Percentiles rank a stretch among this genome's conserved stretches.
phyloP scores from a whole-genome alignment of 2,113 vertebrate species.

The Delphinapterus leucas region DNA sequence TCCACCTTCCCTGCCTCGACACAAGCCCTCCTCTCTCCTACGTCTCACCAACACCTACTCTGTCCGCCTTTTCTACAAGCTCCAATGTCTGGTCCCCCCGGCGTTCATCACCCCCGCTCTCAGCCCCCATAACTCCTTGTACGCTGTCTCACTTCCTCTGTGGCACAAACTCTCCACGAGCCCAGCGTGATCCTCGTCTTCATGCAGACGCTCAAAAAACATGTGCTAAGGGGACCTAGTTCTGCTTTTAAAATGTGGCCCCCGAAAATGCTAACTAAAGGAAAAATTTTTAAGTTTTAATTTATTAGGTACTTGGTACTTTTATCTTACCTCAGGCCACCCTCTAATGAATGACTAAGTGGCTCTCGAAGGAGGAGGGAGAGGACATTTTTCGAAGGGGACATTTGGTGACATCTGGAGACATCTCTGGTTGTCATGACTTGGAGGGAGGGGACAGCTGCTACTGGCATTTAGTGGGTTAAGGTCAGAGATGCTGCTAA shows the following conservation, averaged over 20 bases:
- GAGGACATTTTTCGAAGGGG: background rate
- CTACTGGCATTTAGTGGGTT: background rate
- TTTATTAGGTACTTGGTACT: background rate
- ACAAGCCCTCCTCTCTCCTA: background rate
- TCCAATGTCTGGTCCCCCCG: background rate
- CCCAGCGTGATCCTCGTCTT: fast-evolving
- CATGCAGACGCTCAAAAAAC: background rate
- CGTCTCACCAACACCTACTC: background rate
- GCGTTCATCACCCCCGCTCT: background rate
- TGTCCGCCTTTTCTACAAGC: background rate
- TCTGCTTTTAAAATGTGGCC: background rate
- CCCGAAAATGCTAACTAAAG: background rate
- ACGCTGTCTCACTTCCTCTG: background rate
- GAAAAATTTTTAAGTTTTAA: background rate
- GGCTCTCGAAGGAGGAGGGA: background rate
- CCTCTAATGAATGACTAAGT: background rate
- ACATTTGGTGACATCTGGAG: background rate
- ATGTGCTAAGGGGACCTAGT: background rate
- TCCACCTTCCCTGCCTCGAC: background rate
- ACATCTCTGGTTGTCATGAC: background rate
- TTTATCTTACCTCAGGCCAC: background rate
- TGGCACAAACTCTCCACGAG: background rate
- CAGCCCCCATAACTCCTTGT: fast-evolving
- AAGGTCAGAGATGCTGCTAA: background rate
- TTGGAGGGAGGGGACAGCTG: background rate